Evolutionary conservation across 2,113 vertebrate species (phyloP).

Genomic region (Caloenas nicobarica): DNA sequence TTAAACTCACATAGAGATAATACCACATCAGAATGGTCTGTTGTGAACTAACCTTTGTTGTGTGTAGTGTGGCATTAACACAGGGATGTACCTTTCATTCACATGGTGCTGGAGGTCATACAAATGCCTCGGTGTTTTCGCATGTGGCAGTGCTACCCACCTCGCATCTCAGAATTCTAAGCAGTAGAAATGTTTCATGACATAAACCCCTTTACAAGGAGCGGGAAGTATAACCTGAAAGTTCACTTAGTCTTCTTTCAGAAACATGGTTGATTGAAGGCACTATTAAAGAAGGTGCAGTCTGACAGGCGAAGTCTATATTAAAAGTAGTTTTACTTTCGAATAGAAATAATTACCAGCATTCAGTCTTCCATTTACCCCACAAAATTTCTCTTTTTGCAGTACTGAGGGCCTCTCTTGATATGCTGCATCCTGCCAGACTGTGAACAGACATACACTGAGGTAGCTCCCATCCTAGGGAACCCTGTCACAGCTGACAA

Average conservation of each 20-base stretch:
- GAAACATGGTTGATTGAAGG: not conserved
- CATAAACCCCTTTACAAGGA: not conserved
- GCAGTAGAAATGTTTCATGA: not conserved
- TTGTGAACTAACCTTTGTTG: not conserved
- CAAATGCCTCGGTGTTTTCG: not conserved
- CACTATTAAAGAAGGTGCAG: not conserved
- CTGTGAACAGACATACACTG: not conserved
- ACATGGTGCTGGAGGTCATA: not conserved
- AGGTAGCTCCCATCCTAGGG: not conserved
- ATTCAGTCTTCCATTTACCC: not conserved
- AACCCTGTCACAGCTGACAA: not conserved
- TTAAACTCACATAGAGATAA: not conserved
- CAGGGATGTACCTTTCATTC: not conserved
- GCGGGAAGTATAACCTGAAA: not conserved
- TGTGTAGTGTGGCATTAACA: not conserved
- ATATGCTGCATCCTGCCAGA: not conserved
- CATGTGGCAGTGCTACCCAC: not conserved
- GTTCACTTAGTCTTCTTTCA: not conserved
- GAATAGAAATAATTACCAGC: not conserved
- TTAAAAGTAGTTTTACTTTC: not conserved
- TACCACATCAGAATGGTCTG: not conserved
- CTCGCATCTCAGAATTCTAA: not conserved
- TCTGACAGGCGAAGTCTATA: not conserved
- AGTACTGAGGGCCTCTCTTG: not conserved
- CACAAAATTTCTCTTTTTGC: not conserved